Percentiles rank a stretch among this genome's conserved stretches.
These are phyloP conservation scores for Lypha dubia DNA, from an alignment of 2,888 invertebrate species.

Conservation along the genomic window DNA sequence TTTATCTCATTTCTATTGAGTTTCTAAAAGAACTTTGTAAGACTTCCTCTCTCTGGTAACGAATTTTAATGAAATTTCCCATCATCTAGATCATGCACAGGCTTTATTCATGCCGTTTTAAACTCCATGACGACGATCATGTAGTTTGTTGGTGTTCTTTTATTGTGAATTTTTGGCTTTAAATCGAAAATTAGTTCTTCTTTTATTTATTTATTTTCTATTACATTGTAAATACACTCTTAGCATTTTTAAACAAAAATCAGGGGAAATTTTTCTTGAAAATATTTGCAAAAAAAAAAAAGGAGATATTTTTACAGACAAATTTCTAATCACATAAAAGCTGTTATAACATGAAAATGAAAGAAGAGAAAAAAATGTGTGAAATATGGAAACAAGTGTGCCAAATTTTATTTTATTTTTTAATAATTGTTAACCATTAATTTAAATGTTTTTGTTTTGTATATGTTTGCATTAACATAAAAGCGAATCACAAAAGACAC, in stretches of 20 bases:
- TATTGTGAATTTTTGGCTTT: background rate
- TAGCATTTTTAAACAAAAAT: conserved; percentile 38
- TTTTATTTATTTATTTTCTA: conserved; percentile 7
- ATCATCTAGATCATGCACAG: no score
- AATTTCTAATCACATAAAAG: conserved; percentile 66
- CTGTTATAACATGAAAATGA: conserved; percentile 43
- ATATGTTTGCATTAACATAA: conserved; percentile 7
- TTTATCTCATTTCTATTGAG: no score
- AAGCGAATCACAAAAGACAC: conserved; percentile 52
- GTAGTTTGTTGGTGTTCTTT: no score
- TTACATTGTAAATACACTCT: conserved; percentile 51
- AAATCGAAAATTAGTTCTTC: background rate
- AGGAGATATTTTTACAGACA: conserved; percentile 48
- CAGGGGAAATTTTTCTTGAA: conserved; percentile 41
- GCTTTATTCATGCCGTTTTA: no score
- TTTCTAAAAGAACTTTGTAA: no score
- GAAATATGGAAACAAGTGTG: conserved; percentile 81
- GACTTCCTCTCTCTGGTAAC: no score
- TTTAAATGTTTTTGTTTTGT: conserved; percentile 27
- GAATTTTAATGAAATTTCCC: no score
- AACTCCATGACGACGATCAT: no score
- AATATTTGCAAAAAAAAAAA: conserved; percentile 35
- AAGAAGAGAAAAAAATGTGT: conserved; percentile 57
- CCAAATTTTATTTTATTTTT: conserved; percentile 79
- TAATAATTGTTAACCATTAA: conserved; percentile 70